Evolutionary conservation across 53 echinoderm and acorn worm species (phyloP).

Genomic region (Echinarachnius parma): DNA sequence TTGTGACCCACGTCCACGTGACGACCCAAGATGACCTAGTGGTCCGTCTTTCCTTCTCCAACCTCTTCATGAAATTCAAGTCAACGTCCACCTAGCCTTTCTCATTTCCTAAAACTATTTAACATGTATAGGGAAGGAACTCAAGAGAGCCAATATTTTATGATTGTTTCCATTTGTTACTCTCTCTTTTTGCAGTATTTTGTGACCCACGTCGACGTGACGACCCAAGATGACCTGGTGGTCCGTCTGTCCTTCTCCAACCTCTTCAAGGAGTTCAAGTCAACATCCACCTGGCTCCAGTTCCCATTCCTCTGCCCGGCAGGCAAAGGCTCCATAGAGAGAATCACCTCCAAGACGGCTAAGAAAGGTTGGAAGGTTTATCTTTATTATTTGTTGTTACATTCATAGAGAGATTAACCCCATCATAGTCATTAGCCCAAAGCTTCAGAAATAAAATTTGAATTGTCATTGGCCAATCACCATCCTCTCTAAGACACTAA

Average conservation of each 20-base stretch:
- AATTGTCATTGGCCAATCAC: no score
- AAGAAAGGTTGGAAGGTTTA: slow-evolving; percentile 10
- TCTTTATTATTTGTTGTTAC: no score
- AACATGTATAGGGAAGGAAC: no score
- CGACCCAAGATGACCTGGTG: slow-evolving; percentile 79
- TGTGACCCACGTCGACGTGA: slow-evolving; percentile 89
- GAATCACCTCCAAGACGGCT: slow-evolving; percentile 54
- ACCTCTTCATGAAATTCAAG: slow-evolving; percentile 96
- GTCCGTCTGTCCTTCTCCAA: slow-evolving; percentile 96
- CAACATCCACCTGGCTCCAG: slow-evolving; percentile 88
- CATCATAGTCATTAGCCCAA: no score
- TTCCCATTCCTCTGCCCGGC: slow-evolving; percentile 94
- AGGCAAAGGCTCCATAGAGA: slow-evolving; percentile 83
- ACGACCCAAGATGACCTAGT: slow-evolving; percentile 82
- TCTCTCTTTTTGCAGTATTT: slow-evolving; percentile 55
- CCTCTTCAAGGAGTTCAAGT: slow-evolving; percentile 96
- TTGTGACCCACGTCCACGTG: slow-evolving; percentile 90
- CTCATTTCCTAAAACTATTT: no score
- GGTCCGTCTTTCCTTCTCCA: slow-evolving; percentile 93
- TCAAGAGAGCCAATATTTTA: no score
- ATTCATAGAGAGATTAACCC: no score
- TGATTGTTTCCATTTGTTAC: no score
- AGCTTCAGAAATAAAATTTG: no score
- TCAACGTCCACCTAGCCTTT: slow-evolving; percentile 93
- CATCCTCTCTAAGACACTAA: no score